A percentile compares a stretch with the other conserved stretches of the same genome.
Conservation (phyloP, 2,888 invertebrate species). For the Herminia tarsipennalis region DNA sequence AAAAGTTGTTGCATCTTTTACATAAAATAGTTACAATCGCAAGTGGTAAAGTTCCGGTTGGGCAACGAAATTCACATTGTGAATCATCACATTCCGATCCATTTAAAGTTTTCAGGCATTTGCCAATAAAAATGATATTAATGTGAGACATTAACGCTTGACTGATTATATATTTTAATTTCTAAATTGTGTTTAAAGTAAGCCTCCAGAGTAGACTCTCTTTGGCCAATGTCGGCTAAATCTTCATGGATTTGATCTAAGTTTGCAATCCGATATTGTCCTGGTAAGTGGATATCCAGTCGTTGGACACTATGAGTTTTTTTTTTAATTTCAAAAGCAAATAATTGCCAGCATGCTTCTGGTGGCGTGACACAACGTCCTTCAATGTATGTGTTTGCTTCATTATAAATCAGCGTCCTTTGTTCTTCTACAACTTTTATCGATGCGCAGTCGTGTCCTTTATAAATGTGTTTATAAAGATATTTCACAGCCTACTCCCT, state of each 20-base stretch:
- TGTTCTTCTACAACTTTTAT: constrained; percentile 22
- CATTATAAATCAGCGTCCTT: constrained; percentile 18
- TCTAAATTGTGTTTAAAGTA: constrained; percentile 21
- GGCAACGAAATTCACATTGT: constrained; percentile 17
- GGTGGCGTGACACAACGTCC: constrained; percentile 24
- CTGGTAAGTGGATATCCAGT: constrained; percentile 22
- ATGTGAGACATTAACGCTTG: constrained; percentile 19
- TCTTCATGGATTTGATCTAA: constrained; percentile 18
- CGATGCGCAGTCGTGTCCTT: constrained; percentile 13
- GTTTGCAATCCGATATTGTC: constrained; percentile 21
- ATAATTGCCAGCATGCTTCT: constrained; percentile 37
- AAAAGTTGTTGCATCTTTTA: constrained; percentile 20
- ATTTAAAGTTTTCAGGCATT: constrained; percentile 16
- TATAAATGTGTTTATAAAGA: constrained; percentile 21
- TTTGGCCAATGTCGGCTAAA: constrained; percentile 23
- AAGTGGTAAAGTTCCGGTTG: constrained; percentile 21
- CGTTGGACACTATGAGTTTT: constrained; percentile 44
- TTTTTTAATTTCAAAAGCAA: constrained; percentile 44
- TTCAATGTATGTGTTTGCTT: constrained; percentile 22
- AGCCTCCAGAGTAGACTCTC: constrained; percentile 20
- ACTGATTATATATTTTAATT: constrained; percentile 19
- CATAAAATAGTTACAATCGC: constrained; percentile 21
- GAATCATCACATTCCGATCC: constrained; percentile 7
- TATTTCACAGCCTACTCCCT: constrained; percentile 22
- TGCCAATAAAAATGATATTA: constrained; percentile 19